A percentile compares a stretch with the other conserved stretches of the same genome.
Evolutionary conservation across 2,888 invertebrate species (phyloP).

Genomic region (Drosophila mimica): DNA sequence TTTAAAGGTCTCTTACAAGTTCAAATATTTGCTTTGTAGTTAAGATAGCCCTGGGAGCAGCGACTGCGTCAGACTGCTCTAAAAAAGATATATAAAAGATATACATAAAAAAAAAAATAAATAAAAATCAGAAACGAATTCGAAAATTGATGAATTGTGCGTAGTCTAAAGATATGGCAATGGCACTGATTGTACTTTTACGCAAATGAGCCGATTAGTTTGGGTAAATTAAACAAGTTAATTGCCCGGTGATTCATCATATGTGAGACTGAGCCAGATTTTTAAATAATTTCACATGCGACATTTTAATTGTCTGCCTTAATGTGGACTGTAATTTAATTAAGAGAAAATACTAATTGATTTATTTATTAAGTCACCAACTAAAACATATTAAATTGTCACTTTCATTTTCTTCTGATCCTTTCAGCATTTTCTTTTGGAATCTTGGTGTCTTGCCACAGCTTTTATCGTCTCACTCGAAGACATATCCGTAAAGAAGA

Average conservation of each 20-base stretch:
- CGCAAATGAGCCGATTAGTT: constrained; percentile 73
- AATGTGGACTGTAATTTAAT: not conserved
- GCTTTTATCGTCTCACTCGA: not conserved
- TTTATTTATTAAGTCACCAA: not conserved
- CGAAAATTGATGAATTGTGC: constrained; percentile 57
- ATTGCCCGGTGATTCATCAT: constrained; percentile 39
- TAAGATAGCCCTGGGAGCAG: constrained; percentile 44
- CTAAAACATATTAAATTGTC: too few relatives aligned
- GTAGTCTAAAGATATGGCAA: constrained; percentile 48
- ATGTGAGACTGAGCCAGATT: constrained; percentile 17
- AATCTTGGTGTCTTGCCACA: not conserved
- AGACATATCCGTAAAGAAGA: constrained; percentile 13
- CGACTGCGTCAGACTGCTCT: constrained; percentile 39
- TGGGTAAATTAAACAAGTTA: constrained; percentile 67
- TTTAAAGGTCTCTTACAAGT: constrained; percentile 68
- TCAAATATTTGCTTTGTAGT: constrained; percentile 76
- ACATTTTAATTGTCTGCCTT: constrained; percentile 9
- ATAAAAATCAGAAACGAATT: constrained; percentile 29
- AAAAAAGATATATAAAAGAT: constrained; percentile 9
- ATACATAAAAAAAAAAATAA: constrained; percentile 3
- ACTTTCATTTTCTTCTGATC: not conserved
- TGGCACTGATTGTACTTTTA: constrained; percentile 56
- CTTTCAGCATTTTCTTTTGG: not conserved
- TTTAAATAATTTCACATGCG: constrained; percentile 7
- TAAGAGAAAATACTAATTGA: not conserved